Percentiles rank a stretch among this genome's conserved stretches.
Evolutionary conservation across 2,797 vertebrate genomes (phyloP).

Genomic region (Sebastes reedi): DNA sequence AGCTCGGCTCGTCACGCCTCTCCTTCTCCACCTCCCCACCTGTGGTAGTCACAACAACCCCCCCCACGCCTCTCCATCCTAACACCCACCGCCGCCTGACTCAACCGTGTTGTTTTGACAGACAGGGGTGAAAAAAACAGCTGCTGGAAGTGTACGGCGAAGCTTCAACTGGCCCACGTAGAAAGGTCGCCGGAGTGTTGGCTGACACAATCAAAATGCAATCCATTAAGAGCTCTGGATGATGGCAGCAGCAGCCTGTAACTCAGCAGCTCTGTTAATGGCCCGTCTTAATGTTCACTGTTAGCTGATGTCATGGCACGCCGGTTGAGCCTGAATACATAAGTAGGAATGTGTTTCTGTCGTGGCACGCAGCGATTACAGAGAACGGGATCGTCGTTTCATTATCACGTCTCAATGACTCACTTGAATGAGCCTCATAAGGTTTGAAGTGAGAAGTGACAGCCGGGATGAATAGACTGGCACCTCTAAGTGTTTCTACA

Average conservation of each 20-base stretch:
- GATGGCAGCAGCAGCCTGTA: slow-evolving; percentile 80
- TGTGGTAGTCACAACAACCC: slow-evolving; percentile 78
- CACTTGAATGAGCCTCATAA: slow-evolving; percentile 38
- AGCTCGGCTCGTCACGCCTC: slow-evolving; percentile 75
- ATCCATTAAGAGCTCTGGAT: slow-evolving; percentile 86
- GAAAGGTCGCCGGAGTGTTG: slow-evolving; percentile 68
- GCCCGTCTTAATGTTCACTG: slow-evolving; percentile 73
- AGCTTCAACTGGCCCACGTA: slow-evolving; percentile 60
- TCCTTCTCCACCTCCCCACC: slow-evolving; percentile 77
- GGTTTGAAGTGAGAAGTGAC: slow-evolving; percentile 35
- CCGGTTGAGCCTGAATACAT: slow-evolving; percentile 66
- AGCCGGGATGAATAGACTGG: background rate
- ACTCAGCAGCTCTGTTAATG: slow-evolving; percentile 84
- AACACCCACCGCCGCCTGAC: slow-evolving; percentile 57
- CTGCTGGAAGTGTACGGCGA: slow-evolving; percentile 72
- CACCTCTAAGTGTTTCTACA: background rate
- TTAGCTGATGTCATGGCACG: slow-evolving; percentile 78
- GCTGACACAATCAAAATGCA: slow-evolving; percentile 84
- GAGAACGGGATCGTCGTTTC: slow-evolving; percentile 52
- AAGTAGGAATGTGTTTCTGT: slow-evolving; percentile 73
- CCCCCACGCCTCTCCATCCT: slow-evolving; percentile 32
- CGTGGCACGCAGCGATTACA: slow-evolving; percentile 67
- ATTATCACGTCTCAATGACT: slow-evolving; percentile 55
- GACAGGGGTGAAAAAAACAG: slow-evolving; percentile 80
- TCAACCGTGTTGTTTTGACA: slow-evolving; percentile 84